Percentiles rank a stretch among this genome's conserved stretches.
Evolutionary conservation across 2,888 invertebrate species (phyloP).

Genomic region (Alitta virens): DNA sequence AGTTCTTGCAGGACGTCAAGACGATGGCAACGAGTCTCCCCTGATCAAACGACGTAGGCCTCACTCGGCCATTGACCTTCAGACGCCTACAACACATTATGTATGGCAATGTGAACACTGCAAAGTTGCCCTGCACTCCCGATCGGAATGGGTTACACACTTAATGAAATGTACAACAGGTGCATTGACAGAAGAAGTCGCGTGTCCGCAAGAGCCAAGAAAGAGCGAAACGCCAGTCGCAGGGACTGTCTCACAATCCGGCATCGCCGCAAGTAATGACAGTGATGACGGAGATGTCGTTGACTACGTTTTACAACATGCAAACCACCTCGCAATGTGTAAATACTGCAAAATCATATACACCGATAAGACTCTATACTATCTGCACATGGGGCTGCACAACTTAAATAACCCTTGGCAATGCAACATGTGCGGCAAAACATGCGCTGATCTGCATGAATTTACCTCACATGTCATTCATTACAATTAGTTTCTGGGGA

Average conservation of each 20-base stretch:
- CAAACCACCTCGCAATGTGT: constrained; percentile 60
- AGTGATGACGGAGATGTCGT: constrained; percentile 24
- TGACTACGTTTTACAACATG: constrained; percentile 23
- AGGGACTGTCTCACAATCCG: constrained; percentile 3
- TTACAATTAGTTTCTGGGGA: constrained; percentile 9
- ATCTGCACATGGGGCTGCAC: constrained; percentile 96
- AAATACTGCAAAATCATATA: constrained; percentile 90
- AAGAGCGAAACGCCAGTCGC: background rate
- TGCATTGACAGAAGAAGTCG: background rate
- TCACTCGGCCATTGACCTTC: no score
- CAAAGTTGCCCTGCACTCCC: no score
- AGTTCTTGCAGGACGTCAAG: no score
- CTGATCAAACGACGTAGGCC: no score
- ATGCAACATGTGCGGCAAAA: constrained; percentile 95
- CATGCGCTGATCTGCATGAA: constrained; percentile 91
- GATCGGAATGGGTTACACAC: no score
- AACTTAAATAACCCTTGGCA: constrained; percentile 96
- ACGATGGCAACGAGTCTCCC: no score
- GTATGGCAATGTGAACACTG: no score
- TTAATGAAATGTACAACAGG: background rate
- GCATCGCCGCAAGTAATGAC: constrained; percentile 13
- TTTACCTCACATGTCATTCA: constrained; percentile 68
- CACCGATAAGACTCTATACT: constrained; percentile 92
- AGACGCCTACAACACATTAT: no score
- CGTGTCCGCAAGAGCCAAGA: background rate